Evolutionary conservation across 2,797 vertebrate genomes (phyloP).

Genomic region (Mus caroli): DNA sequence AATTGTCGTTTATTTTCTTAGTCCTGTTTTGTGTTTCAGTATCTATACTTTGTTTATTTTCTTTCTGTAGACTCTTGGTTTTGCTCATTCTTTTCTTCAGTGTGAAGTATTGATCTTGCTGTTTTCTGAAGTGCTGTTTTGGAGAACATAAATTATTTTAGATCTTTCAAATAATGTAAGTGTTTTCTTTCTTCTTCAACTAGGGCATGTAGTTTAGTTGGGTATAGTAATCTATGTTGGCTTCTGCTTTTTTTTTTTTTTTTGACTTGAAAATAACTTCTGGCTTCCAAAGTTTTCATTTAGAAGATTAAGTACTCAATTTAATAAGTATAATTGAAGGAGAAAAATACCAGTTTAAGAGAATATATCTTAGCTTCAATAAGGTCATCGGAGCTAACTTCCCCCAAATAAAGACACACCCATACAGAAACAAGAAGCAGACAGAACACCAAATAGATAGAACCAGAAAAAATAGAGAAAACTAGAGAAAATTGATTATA

Average conservation of each 20-base stretch:
- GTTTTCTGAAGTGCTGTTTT: background rate
- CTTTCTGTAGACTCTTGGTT: background rate
- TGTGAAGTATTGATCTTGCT: background rate
- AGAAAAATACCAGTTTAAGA: background rate
- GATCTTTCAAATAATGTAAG: background rate
- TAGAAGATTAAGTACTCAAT: background rate
- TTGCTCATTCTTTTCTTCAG: background rate
- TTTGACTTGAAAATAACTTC: background rate
- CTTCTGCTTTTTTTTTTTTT: background rate
- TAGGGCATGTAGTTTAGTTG: background rate
- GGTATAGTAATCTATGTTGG: background rate
- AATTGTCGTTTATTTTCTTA: background rate
- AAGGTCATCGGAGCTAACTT: background rate
- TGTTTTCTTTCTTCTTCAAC: background rate
- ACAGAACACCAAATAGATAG: background rate
- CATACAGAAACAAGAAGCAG: background rate
- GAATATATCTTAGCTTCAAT: background rate
- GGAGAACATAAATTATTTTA: background rate
- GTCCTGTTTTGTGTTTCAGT: background rate
- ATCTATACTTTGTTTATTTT: background rate
- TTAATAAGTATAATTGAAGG: background rate
- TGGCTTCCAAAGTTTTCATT: background rate
- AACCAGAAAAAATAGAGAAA: background rate
- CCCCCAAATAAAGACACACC: background rate
- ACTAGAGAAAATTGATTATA: background rate